phyloP scores from a whole-genome alignment of 2,888 invertebrate genomes.

The Heliconius charithonia region DNA sequence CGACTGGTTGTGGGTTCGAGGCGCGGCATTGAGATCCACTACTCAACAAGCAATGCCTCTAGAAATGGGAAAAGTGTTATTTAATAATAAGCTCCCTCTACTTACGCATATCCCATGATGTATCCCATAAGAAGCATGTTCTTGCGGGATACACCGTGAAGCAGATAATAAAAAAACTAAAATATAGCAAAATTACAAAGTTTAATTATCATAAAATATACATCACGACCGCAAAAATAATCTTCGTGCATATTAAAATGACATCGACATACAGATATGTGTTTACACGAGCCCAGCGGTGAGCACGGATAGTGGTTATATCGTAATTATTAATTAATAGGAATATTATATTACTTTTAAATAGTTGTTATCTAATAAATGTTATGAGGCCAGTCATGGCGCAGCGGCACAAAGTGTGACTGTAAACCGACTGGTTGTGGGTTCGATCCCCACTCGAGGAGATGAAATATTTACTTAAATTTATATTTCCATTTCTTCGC shows the following conservation, averaged over 20 bases:
- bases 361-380: neutral
- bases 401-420: no score
- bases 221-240: conserved; percentile 1
- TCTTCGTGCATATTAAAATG: conserved; percentile 5
- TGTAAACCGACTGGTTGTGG: no score
- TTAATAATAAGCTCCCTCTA: neutral
- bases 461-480: no score
- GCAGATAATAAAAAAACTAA: neutral
- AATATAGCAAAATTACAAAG: neutral
- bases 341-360: neutral
- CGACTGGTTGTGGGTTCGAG: no score
- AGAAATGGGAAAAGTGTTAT: neutral
- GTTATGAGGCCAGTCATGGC: no score
- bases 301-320: conserved; percentile 5
- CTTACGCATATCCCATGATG: no score
- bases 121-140: no score
- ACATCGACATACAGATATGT: conserved; percentile 2
- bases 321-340: conserved; percentile 4
- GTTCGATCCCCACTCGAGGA: no score
- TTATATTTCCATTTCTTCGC: no score
- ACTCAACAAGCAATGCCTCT: neutral
- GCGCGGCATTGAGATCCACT: neutral
- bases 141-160: neutral
- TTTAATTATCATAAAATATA: conserved; percentile 9
- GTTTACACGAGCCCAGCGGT: neutral